Evolutionary conservation across 1,140 invertebrate genomes (phyloP).

Genomic region (Lasioglossum baleicum): DNA sequence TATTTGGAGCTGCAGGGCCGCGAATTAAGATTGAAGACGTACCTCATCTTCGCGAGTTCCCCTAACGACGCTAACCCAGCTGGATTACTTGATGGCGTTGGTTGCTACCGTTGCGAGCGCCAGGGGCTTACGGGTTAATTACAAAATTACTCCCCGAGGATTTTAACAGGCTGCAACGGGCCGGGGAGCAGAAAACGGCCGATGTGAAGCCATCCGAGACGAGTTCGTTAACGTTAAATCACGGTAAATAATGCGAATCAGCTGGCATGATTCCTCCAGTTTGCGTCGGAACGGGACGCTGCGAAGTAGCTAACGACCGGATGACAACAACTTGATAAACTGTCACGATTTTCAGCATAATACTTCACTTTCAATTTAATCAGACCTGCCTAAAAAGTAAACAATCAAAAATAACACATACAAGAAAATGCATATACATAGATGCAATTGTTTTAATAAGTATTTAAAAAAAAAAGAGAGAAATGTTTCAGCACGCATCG

Average conservation of each 20-base stretch:
- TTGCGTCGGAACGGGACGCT: neutral
- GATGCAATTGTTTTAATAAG: too few species aligned
- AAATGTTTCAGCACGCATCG: too few species aligned
- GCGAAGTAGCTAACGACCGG: neutral
- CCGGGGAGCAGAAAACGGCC: conserved; percentile 13
- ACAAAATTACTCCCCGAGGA: conserved; percentile 64
- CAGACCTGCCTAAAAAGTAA: too few species aligned
- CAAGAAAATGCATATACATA: too few species aligned
- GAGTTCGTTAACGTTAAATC: conserved; percentile 56
- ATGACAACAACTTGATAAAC: neutral
- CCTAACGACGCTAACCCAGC: conserved; percentile 52
- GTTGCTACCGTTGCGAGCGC: conserved; percentile 52
- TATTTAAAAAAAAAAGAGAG: too few species aligned
- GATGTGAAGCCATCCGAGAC: conserved; percentile 24
- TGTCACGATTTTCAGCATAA: neutral
- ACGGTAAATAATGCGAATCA: conserved; percentile 41
- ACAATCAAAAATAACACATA: too few species aligned
- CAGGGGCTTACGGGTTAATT: conserved; percentile 49
- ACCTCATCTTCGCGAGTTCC: conserved; percentile 47
- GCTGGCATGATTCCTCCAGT: neutral
- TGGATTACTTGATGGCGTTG: conserved; percentile 50
- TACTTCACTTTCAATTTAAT: too few species aligned
- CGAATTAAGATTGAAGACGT: conserved; percentile 61
- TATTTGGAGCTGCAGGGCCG: neutral
- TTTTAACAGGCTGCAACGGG: conserved; percentile 44